A percentile compares a stretch with the other conserved stretches of the same genome.
phyloP scores from a whole-genome alignment of 2,113 vertebrate genomes.

The Eulemur macaco region DNA sequence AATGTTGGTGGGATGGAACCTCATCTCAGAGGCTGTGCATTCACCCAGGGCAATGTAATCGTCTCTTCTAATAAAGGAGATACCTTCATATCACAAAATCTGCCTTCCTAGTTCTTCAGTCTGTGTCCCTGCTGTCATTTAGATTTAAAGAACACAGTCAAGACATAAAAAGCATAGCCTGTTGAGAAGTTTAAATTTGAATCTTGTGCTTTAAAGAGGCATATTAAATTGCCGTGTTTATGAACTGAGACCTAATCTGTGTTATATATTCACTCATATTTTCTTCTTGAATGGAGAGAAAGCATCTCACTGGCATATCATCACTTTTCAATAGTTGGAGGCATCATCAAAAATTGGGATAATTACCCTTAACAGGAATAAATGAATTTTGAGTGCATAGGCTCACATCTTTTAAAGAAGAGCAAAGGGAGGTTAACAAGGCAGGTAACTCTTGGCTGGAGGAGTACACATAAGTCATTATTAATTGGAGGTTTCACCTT shows the following conservation, averaged over 20 bases:
- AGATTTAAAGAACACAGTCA: slow-evolving; percentile 51
- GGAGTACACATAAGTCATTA: slow-evolving; percentile 54
- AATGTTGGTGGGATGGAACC: neutral
- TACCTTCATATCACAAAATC: neutral
- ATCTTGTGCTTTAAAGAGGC: slow-evolving; percentile 26
- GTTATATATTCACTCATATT: neutral
- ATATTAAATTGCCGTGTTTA: slow-evolving; percentile 54
- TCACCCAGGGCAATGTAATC: neutral
- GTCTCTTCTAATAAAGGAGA: neutral
- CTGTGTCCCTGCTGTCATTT: slow-evolving; percentile 38
- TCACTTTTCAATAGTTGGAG: slow-evolving; percentile 46
- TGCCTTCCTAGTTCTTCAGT: neutral
- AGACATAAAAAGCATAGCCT: neutral
- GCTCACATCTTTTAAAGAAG: slow-evolving; percentile 23
- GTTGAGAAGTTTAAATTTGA: slow-evolving; percentile 52
- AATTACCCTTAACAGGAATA: slow-evolving; percentile 65
- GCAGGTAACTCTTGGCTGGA: slow-evolving; percentile 25
- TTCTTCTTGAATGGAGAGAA: slow-evolving; percentile 54
- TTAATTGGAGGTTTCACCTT: slow-evolving; percentile 71
- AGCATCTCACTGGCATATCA: slow-evolving; percentile 36
- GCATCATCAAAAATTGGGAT: slow-evolving; percentile 54
- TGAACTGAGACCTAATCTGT: slow-evolving; percentile 42
- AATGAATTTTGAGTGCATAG: slow-evolving; percentile 55
- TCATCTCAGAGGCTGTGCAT: neutral
- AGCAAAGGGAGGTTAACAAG: slow-evolving; percentile 45